These are phyloP conservation scores for Tolmerus cingulatus DNA, from an alignment of 2,888 invertebrate species.

Conservation along the genomic window DNA sequence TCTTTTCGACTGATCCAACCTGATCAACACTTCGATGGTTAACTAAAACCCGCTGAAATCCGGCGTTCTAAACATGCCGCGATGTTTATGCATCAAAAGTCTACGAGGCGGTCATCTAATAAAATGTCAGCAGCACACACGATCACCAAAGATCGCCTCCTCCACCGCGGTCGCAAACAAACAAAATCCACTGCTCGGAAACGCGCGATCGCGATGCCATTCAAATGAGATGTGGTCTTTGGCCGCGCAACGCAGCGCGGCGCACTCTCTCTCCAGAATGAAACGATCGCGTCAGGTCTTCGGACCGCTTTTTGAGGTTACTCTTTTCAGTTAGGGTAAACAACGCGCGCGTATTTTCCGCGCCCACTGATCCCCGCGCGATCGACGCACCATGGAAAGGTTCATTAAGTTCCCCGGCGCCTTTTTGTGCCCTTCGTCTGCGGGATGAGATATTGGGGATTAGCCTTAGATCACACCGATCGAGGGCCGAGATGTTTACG, in stretches of 20 bases:
- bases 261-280: background rate
- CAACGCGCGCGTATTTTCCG: conserved; percentile 3
- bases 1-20: background rate
- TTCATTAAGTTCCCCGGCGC: background rate
- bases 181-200: background rate
- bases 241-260: background rate
- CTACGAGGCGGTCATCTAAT: conserved; percentile 18
- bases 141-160: conserved; percentile 22
- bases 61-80: background rate
- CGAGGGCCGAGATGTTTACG: background rate
- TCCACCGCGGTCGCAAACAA: background rate
- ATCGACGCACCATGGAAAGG: background rate
- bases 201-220: conserved; percentile 1
- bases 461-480: background rate
- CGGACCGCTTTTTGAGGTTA: conserved; percentile 16
- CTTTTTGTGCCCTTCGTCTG: background rate
- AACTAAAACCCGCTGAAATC: conserved; percentile 15
- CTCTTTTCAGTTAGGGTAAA: conserved; percentile 5
- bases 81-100: background rate
- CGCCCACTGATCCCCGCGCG: background rate
- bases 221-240: conserved; percentile 24
- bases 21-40: conserved; percentile 17
- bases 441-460: background rate
- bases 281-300: background rate
- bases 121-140: conserved; percentile 26